These are phyloP conservation scores for Mesoclemmys tuberculata DNA, from an alignment of 2,113 vertebrate species.

Conservation along the genomic window DNA sequence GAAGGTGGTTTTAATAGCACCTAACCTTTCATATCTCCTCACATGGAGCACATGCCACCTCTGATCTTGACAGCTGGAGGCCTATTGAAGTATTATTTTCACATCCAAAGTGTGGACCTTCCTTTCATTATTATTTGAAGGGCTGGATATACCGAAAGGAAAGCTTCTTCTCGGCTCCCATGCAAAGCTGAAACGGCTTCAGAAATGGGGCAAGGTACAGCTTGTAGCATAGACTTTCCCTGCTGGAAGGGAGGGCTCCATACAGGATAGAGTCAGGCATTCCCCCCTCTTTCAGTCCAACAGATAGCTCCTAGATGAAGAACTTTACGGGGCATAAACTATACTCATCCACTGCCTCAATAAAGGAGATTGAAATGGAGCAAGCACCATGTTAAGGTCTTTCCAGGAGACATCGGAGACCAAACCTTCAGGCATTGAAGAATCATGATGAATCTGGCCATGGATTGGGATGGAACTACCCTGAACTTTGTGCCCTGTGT, in stretches of 20 bases:
- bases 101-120: neutral
- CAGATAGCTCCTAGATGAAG: neutral
- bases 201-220: neutral
- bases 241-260: neutral
- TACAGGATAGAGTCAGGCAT: neutral
- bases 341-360: neutral
- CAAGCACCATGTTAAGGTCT: neutral
- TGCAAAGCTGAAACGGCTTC: neutral
- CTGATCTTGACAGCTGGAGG: neutral
- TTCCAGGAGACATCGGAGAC: neutral
- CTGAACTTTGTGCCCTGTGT: neutral
- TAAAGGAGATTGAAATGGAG: neutral
- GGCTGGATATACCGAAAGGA: neutral
- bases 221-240: neutral
- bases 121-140: neutral
- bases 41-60: neutral
- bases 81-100: neutral
- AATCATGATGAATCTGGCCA: neutral
- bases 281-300: neutral
- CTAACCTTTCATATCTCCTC: neutral
- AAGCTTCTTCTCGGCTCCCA: neutral
- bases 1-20: neutral
- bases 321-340: neutral
- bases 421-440: neutral
- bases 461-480: neutral